Conservation (phyloP, 2,888 invertebrate genomes). For the Drosophila nr. fundita region DNA sequence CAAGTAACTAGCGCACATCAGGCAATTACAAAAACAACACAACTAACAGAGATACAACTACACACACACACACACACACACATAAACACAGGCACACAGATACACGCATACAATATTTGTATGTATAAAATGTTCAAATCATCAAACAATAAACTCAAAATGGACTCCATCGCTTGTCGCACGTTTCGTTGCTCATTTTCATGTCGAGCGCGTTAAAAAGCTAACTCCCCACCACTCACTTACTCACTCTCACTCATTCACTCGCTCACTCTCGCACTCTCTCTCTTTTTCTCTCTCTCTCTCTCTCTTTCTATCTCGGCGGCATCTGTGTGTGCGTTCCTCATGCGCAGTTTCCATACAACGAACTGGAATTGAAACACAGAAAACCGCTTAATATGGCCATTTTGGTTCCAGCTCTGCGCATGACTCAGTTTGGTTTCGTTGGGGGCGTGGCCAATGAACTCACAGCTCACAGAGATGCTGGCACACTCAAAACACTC, state of each 20-base stretch:
- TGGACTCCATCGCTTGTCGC: slow-evolving; percentile 84
- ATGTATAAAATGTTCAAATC: slow-evolving; percentile 84
- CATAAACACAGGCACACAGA: neutral
- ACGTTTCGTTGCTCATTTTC: slow-evolving; percentile 83
- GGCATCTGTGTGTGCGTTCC: slow-evolving; percentile 11
- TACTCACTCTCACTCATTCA: slow-evolving; percentile 14
- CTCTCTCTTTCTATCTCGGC: slow-evolving; percentile 1
- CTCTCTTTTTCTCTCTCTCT: slow-evolving; percentile 5
- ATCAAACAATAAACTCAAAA: slow-evolving; percentile 86
- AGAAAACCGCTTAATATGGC: slow-evolving; percentile 39
- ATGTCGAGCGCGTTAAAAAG: slow-evolving; percentile 80
- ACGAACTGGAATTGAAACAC: slow-evolving; percentile 62
- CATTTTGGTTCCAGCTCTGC: slow-evolving; percentile 64
- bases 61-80: slow-evolving; percentile 34
- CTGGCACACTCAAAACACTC: slow-evolving; percentile 35
- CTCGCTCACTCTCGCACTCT: slow-evolving; percentile 19
- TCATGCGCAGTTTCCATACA: slow-evolving; percentile 55
- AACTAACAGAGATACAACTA: slow-evolving; percentile 56
- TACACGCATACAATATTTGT: slow-evolving; percentile 45
- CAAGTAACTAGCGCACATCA: slow-evolving; percentile 64
- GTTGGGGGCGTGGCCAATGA: slow-evolving; percentile 55
- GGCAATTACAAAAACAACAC: slow-evolving; percentile 60
- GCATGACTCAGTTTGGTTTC: slow-evolving; percentile 55
- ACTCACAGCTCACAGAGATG: neutral
- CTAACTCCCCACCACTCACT: slow-evolving; percentile 52